These are phyloP conservation scores for Taxidea taxus DNA, from an alignment of 2,113 vertebrate genomes.

Conservation along the genomic window DNA sequence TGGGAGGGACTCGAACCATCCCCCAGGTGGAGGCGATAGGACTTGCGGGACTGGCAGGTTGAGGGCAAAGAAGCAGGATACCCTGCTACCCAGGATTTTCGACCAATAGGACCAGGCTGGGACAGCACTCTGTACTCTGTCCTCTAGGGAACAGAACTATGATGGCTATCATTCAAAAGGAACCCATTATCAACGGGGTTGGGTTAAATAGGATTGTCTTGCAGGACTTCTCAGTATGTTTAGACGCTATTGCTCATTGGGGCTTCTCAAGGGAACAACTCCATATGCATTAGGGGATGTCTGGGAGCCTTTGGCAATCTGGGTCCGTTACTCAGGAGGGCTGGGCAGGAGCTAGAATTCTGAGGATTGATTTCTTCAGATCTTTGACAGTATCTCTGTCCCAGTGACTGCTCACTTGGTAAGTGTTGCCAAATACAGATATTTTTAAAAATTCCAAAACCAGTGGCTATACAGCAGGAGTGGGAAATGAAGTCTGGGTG, in stretches of 20 bases:
- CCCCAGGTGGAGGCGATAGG: neutral
- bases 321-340: neutral
- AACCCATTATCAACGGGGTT: neutral
- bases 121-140: neutral
- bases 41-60: neutral
- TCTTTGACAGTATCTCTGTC: neutral
- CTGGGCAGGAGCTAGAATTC: neutral
- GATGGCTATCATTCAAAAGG: neutral
- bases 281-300: neutral
- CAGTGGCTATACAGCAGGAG: neutral
- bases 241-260: neutral
- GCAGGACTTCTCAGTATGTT: neutral
- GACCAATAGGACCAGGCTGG: neutral
- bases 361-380: neutral
- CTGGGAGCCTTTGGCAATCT: neutral
- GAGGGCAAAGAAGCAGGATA: neutral
- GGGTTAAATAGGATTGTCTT: neutral
- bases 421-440: neutral
- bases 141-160: neutral
- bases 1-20: neutral
- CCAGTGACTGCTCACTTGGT: neutral
- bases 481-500: neutral
- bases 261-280: neutral
- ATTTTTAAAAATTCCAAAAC: constrained; percentile 20
- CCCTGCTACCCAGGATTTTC: neutral